Percentiles rank a stretch among this genome's conserved stretches.
These are phyloP conservation scores for Heliconius ismenius DNA, from an alignment of 2,888 invertebrate species.

Conservation along the genomic window DNA sequence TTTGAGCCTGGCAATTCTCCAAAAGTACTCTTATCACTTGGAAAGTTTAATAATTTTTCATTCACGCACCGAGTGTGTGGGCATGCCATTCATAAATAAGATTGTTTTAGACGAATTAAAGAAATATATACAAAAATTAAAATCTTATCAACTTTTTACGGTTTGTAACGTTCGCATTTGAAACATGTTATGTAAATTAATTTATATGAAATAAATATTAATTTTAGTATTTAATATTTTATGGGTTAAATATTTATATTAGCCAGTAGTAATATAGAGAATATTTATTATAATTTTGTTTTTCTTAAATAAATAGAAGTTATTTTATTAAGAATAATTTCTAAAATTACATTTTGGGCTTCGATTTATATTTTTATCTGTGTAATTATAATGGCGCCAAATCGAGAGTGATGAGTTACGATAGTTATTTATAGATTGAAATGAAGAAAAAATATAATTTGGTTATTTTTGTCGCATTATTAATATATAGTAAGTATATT, in stretches of 20 bases:
- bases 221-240: background rate
- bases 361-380: background rate
- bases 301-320: no score
- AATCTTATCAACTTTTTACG: slow-evolving; percentile 10
- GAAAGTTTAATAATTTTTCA: slow-evolving; percentile 48
- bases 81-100: slow-evolving; percentile 48
- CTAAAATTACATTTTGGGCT: no score
- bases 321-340: no score
- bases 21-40: slow-evolving; percentile 51
- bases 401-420: background rate
- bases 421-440: no score
- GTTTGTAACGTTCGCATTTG: background rate
- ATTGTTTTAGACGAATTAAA: slow-evolving; percentile 40
- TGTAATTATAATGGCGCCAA: background rate
- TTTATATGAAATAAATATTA: slow-evolving; percentile 8
- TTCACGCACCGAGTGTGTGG: slow-evolving; percentile 49
- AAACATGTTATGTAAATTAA: slow-evolving; percentile 24
- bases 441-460: no score
- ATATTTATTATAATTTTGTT: background rate
- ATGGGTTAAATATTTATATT: background rate
- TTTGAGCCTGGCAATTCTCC: slow-evolving; percentile 56
- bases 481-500: no score
- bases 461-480: no score
- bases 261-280: no score
- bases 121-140: background rate